Evolutionary conservation across 2,113 vertebrate species (phyloP).

Genomic region (Ceratotherium simum): DNA sequence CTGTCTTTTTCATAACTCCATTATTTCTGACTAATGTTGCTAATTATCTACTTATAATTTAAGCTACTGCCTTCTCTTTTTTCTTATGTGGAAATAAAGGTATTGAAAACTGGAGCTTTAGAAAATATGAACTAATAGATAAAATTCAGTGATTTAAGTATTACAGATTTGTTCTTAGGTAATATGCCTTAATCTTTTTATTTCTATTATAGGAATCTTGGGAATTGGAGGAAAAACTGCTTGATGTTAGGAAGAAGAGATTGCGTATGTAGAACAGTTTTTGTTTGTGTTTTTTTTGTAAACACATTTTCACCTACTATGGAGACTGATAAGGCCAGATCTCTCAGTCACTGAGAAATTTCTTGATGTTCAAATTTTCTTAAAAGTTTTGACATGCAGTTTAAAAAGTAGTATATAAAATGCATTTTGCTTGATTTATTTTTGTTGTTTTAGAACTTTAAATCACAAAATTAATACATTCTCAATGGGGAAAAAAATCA

Average conservation of each 20-base stretch:
- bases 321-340: not conserved
- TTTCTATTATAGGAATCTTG: slow-evolving; percentile 78
- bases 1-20: not conserved
- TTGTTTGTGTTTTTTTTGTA: not conserved
- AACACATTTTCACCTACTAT: not conserved
- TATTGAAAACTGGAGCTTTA: not conserved
- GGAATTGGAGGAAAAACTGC: slow-evolving; percentile 81
- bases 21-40: slow-evolving; percentile 38
- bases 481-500: not conserved
- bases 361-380: slow-evolving; percentile 48
- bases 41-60: slow-evolving; percentile 1
- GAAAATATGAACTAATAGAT: slow-evolving; percentile 8
- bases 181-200: slow-evolving; percentile 32
- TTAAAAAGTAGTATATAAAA: slow-evolving; percentile 2
- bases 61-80: not conserved
- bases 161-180: not conserved
- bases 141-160: slow-evolving; percentile 15
- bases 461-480: slow-evolving; percentile 21
- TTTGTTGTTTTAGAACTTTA: slow-evolving; percentile 47
- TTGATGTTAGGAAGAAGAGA: slow-evolving; percentile 82
- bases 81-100: not conserved
- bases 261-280: slow-evolving; percentile 78
- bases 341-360: not conserved
- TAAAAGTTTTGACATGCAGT: not conserved
- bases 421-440: slow-evolving; percentile 29